phyloP scores from a whole-genome alignment of 2,797 vertebrate species.

The Lagodon rhomboides region DNA sequence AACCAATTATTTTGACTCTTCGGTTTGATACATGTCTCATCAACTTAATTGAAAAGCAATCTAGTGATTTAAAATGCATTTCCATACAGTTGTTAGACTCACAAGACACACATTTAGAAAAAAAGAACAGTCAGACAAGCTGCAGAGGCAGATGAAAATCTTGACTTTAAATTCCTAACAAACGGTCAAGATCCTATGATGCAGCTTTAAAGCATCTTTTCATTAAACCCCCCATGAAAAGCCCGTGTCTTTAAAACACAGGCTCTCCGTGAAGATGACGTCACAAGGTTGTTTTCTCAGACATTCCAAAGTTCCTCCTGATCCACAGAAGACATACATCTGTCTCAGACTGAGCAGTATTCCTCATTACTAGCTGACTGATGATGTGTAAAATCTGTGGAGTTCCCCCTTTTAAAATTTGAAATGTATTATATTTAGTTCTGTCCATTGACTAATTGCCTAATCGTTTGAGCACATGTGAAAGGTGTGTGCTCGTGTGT shows the following conservation, averaged over 20 bases:
- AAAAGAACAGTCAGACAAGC: not conserved
- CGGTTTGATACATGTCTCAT: too few relatives aligned
- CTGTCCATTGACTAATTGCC: constrained; percentile 33
- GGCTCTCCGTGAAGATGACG: not conserved
- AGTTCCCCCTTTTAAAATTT: constrained; percentile 27
- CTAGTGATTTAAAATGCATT: not conserved
- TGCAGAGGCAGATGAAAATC: not conserved
- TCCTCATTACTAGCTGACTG: not conserved
- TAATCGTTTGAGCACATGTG: not conserved
- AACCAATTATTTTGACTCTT: not conserved
- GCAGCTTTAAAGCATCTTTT: constrained; percentile 7
- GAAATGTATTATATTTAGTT: not conserved
- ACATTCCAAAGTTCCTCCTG: not conserved
- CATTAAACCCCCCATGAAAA: not conserved
- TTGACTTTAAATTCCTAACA: constrained; percentile 1
- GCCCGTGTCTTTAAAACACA: not conserved
- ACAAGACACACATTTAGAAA: not conserved
- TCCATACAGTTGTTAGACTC: not conserved
- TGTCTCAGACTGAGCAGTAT: not conserved
- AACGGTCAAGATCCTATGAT: constrained; percentile 1
- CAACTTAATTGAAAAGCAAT: not conserved
- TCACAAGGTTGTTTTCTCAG: not conserved
- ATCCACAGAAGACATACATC: not conserved
- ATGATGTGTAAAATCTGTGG: constrained; percentile 18
- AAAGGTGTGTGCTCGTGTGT: not conserved